A percentile compares a stretch with the other conserved stretches of the same genome.
Conservation (phyloP, 1,140 invertebrate genomes). For the Protaetia brevitarsis region DNA sequence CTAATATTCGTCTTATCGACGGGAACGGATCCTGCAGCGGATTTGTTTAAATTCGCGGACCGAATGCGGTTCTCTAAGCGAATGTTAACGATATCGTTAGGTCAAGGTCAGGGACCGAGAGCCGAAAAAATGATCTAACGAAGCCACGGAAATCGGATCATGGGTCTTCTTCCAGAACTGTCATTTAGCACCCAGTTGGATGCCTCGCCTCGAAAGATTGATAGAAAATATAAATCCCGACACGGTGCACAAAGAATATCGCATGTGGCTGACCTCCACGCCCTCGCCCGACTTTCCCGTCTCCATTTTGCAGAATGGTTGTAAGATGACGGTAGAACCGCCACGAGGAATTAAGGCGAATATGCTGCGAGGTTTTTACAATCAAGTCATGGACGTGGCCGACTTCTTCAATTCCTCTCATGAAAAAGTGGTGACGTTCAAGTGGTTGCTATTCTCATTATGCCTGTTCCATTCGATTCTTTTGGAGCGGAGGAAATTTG, state of each 20-base stretch:
- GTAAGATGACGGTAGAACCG: constrained; percentile 72
- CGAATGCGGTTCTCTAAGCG: constrained; percentile 56
- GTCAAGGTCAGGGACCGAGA: constrained; percentile 67
- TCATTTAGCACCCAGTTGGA: constrained; percentile 71
- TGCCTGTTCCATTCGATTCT: constrained; percentile 70
- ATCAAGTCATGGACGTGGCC: constrained; percentile 52
- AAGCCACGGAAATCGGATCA: constrained; percentile 56
- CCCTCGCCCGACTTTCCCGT: constrained; percentile 65
- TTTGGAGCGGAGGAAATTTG: constrained; percentile 69
- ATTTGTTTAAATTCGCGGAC: constrained; percentile 63
- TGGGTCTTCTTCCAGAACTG: constrained; percentile 75
- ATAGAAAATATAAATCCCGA: constrained; percentile 55
- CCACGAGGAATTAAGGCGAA: constrained; percentile 67
- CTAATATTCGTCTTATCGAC: constrained; percentile 69
- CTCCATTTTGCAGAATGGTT: constrained; percentile 66
- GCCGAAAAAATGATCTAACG: constrained; percentile 62
- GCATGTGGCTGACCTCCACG: constrained; percentile 72
- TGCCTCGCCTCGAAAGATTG: constrained; percentile 59
- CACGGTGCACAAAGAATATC: constrained; percentile 58
- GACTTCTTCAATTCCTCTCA: constrained; percentile 55
- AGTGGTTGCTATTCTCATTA: constrained; percentile 64
- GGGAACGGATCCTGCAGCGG: constrained; percentile 68
- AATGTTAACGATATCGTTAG: constrained; percentile 66
- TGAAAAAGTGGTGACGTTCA: constrained; percentile 59
- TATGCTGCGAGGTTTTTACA: constrained; percentile 59